Percentiles rank a stretch among this genome's conserved stretches.
Evolutionary conservation across 37 sponge, comb jelly and placozoan genomes (phyloP).

Genomic region (Lycopodina hypogea): DNA sequence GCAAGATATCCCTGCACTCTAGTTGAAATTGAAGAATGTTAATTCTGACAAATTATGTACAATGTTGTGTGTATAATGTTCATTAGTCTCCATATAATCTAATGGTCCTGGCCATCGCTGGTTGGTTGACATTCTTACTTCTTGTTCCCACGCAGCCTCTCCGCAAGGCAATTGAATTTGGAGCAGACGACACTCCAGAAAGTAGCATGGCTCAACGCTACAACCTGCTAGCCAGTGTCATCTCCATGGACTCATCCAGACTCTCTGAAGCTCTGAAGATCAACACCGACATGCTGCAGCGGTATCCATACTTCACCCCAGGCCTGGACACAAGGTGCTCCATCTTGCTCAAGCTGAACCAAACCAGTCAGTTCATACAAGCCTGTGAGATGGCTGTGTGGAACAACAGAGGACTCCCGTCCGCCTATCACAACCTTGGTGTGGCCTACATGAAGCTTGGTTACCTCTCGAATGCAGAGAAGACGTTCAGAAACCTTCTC

Average conservation of each 20-base stretch:
- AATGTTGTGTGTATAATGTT: too few species aligned
- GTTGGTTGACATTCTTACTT: too few species aligned
- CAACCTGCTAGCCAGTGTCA: slow-evolving; percentile 4
- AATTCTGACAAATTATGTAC: too few species aligned
- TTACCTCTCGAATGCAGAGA: slow-evolving; percentile 22
- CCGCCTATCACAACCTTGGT: slow-evolving; percentile 56
- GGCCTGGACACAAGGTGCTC: slow-evolving; percentile 16
- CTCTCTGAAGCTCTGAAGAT: slow-evolving; percentile 13
- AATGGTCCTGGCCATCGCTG: too few species aligned
- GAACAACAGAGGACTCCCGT: slow-evolving; percentile 18
- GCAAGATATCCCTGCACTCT: too few species aligned
- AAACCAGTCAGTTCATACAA: slow-evolving; percentile 22
- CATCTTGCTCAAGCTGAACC: slow-evolving; percentile 53
- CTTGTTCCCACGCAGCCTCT: slow-evolving; percentile 22
- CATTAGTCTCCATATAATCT: too few species aligned
- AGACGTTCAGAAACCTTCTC: slow-evolving; percentile 22
- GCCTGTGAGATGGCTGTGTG: slow-evolving; percentile 13
- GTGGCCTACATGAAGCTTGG: slow-evolving; percentile 33
- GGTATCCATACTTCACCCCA: neutral
- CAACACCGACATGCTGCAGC: neutral
- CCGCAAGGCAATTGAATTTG: slow-evolving; percentile 20
- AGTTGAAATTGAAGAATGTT: too few species aligned
- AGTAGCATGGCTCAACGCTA: slow-evolving; percentile 4
- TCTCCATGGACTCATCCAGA: neutral
- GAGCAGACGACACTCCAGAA: neutral